These are phyloP conservation scores for Ectemnius continuus DNA, from an alignment of 2,888 invertebrate species.

Conservation along the genomic window DNA sequence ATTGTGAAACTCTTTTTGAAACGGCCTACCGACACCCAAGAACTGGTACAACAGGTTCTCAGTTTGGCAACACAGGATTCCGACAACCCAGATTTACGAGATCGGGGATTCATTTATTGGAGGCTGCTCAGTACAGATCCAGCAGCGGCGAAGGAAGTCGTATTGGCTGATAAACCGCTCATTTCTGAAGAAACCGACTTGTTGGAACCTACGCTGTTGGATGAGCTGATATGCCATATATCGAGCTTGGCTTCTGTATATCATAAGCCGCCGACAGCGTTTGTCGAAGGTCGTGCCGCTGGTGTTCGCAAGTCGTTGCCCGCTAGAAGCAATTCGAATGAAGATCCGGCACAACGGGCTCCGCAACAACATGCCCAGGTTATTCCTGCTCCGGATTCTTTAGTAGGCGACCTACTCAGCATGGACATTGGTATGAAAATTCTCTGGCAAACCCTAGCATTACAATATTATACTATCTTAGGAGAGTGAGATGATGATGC, in stretches of 20 bases:
- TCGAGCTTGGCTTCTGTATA: slow-evolving; percentile 98
- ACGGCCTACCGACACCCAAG: slow-evolving; percentile 98
- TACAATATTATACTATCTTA: background rate
- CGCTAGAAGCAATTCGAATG: slow-evolving; percentile 78
- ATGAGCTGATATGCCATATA: slow-evolving; percentile 99
- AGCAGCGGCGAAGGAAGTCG: slow-evolving; percentile 99
- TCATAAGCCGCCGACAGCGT: slow-evolving; percentile 99
- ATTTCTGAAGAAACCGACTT: slow-evolving; percentile 99
- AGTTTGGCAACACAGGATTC: slow-evolving; percentile 94
- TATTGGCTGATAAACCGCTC: slow-evolving; percentile 98
- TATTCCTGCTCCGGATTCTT: slow-evolving; percentile 90
- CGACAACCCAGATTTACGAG: slow-evolving; percentile 98
- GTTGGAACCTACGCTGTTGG: slow-evolving; percentile 96
- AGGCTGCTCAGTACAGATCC: slow-evolving; percentile 98
- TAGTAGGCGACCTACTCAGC: slow-evolving; percentile 97
- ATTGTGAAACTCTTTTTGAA: slow-evolving; percentile 99
- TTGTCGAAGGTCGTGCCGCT: slow-evolving; percentile 93
- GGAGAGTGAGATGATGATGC: no score
- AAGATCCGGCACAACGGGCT: slow-evolving; percentile 68
- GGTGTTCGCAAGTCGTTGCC: slow-evolving; percentile 90
- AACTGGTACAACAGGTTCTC: slow-evolving; percentile 96
- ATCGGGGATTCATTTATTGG: slow-evolving; percentile 99
- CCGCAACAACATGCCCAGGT: slow-evolving; percentile 78
- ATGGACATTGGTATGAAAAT: slow-evolving; percentile 90
- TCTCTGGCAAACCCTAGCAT: background rate